These are phyloP conservation scores for Goniozus legneri DNA, from an alignment of 1,140 invertebrate genomes.

Conservation along the genomic window DNA sequence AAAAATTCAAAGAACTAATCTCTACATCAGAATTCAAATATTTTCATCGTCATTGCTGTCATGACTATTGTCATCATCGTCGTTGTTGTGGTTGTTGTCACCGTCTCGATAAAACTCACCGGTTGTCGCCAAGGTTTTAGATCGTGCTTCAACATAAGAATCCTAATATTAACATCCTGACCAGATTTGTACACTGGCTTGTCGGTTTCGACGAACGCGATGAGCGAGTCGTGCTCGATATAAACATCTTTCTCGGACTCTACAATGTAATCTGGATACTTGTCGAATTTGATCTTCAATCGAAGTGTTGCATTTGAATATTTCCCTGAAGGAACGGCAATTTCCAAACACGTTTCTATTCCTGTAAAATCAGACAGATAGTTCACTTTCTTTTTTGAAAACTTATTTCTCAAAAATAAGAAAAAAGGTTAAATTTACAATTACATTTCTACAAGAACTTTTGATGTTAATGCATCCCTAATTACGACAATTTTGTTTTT, in stretches of 20 bases:
- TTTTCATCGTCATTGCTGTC: too few species aligned
- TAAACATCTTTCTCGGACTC: conserved; percentile 47
- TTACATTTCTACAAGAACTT: too few species aligned
- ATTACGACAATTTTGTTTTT: too few species aligned
- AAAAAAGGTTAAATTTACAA: too few species aligned
- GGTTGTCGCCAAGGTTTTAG: conserved; percentile 51
- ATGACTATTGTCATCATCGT: too few species aligned
- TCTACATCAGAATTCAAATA: too few species aligned
- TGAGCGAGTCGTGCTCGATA: conserved; percentile 50
- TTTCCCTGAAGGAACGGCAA: conserved; percentile 40
- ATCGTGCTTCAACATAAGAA: conserved; percentile 54
- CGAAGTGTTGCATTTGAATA: conserved; percentile 46
- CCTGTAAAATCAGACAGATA: conserved; percentile 27
- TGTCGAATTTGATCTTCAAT: conserved; percentile 53
- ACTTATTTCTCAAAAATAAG: too few species aligned
- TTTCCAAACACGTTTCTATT: conserved; percentile 44
- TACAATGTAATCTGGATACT: conserved; percentile 54
- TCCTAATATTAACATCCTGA: conserved; percentile 57
- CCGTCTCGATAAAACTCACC: too few species aligned
- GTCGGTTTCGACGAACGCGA: conserved; percentile 57
- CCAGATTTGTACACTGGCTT: conserved; percentile 65
- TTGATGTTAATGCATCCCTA: too few species aligned
- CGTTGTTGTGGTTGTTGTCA: not conserved
- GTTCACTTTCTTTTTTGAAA: too few species aligned
- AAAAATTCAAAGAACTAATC: too few species aligned